Evolutionary conservation across 2,888 invertebrate genomes (phyloP).

Genomic region (Lapara coniferarum): DNA sequence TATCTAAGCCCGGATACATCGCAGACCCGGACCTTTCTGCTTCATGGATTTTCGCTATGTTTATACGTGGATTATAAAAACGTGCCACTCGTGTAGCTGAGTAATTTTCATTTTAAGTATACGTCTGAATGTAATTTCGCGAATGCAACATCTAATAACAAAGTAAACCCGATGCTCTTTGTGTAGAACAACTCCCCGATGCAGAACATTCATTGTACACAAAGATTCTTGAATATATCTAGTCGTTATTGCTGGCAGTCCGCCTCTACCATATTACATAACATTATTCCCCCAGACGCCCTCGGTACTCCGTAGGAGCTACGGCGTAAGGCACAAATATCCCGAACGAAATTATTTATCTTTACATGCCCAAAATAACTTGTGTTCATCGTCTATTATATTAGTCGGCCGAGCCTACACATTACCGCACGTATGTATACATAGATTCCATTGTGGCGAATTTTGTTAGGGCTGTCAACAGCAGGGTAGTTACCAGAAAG

Average conservation of each 20-base stretch:
- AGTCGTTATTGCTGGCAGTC: constrained; percentile 47
- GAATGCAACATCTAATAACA: neutral
- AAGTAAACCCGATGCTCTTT: constrained; percentile 4
- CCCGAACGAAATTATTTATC: constrained; percentile 54
- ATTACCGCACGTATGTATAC: constrained; percentile 43
- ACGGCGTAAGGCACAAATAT: constrained; percentile 46
- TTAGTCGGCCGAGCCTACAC: constrained; percentile 42
- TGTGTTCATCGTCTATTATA: constrained; percentile 48
- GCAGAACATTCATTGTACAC: neutral
- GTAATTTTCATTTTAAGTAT: neutral
- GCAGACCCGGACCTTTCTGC: constrained; percentile 29
- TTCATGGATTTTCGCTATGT: constrained; percentile 30
- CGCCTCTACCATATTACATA: constrained; percentile 46
- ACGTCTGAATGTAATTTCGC: neutral
- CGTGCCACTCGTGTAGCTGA: neutral
- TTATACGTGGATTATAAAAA: constrained; percentile 17
- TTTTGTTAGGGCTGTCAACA: constrained; percentile 51
- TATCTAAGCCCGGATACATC: constrained; percentile 28
- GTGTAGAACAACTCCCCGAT: neutral
- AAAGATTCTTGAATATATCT: constrained; percentile 23
- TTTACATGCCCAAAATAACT: constrained; percentile 48
- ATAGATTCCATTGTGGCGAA: constrained; percentile 46
- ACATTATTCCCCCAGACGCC: constrained; percentile 42
- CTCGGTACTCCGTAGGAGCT: constrained; percentile 38
- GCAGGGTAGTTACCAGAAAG: constrained; percentile 40